Evolutionary conservation across 2,113 vertebrate genomes (phyloP).

Genomic region (Cynopterus brachyotis): DNA sequence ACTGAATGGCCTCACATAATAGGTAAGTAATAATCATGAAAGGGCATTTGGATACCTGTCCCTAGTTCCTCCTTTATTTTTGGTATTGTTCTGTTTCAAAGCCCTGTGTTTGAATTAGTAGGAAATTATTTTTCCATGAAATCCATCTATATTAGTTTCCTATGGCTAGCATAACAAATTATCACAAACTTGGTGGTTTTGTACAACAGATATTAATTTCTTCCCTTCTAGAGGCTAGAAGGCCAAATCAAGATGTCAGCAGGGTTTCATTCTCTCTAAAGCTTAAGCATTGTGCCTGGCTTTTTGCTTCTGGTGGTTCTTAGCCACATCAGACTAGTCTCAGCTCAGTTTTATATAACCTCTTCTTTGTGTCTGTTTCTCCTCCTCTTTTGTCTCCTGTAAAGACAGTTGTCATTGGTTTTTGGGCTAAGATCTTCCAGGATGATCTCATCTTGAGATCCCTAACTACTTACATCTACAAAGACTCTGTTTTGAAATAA

Average conservation of each 20-base stretch:
- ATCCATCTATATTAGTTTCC: not conserved
- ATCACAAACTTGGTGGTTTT: not conserved
- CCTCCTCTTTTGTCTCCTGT: not conserved
- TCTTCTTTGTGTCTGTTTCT: not conserved
- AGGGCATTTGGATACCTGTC: not conserved
- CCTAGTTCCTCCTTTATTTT: not conserved
- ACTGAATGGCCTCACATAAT: not conserved
- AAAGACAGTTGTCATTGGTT: not conserved
- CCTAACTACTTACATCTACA: not conserved
- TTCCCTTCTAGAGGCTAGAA: not conserved
- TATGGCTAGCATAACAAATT: not conserved
- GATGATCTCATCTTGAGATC: not conserved
- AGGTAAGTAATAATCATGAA: not conserved
- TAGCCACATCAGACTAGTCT: not conserved
- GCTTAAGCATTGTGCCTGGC: not conserved
- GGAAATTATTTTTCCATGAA: not conserved
- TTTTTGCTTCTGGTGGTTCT: not conserved
- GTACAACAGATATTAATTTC: not conserved
- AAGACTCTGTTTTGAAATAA: not conserved
- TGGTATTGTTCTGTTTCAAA: not conserved
- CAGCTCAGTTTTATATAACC: not conserved
- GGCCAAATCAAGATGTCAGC: not conserved
- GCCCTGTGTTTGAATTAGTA: not conserved
- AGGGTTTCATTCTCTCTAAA: not conserved
- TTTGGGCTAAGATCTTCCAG: not conserved